Evolutionary conservation across 2,888 invertebrate genomes (phyloP).

Genomic region (Callyntrura guangdongensis): DNA sequence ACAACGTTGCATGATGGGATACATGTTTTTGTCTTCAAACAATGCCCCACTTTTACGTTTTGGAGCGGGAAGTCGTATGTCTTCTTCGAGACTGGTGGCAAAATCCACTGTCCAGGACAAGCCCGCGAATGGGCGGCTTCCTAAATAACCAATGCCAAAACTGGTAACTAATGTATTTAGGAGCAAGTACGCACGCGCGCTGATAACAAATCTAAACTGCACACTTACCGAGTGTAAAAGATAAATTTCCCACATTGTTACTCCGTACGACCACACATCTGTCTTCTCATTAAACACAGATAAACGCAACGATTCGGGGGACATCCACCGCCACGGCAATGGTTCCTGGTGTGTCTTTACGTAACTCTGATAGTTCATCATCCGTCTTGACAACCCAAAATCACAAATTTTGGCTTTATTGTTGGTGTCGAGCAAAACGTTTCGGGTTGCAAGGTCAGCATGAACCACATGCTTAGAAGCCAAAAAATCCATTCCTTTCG

Average conservation of each 20-base stretch:
- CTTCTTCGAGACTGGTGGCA: not conserved
- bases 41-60: too few species aligned
- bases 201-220: too few species aligned
- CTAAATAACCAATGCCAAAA: too few species aligned
- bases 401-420: not conserved
- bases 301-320: not conserved
- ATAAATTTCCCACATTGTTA: not conserved
- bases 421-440: not conserved
- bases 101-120: constrained; percentile 85
- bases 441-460: not conserved
- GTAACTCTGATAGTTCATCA: not conserved
- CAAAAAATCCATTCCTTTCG: not conserved
- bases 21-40: too few species aligned
- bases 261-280: not conserved
- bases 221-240: not conserved
- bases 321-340: not conserved
- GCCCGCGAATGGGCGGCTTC: constrained; percentile 88
- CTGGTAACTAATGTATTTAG: too few species aligned
- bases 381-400: not conserved
- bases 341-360: not conserved
- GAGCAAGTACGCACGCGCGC: too few species aligned
- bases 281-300: not conserved
- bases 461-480: not conserved
- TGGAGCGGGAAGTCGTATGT: too few species aligned
- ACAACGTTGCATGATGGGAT: too few species aligned